These are phyloP conservation scores for Baronia brevicornis DNA, from an alignment of 2,888 invertebrate species.

Conservation along the genomic window DNA sequence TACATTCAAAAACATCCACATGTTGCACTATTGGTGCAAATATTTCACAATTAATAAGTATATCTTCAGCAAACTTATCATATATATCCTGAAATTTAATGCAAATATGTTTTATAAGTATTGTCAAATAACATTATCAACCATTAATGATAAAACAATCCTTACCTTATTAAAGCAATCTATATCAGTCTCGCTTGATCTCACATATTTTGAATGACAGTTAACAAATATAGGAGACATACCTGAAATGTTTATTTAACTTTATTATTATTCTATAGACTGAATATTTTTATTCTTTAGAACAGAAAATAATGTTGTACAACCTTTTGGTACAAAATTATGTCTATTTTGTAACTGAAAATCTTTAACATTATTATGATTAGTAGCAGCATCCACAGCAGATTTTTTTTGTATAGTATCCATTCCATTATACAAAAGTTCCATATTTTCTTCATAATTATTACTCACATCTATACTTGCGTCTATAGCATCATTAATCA, in stretches of 20 bases:
- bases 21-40: constrained; percentile 44
- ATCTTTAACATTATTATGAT: constrained; percentile 23
- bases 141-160: background rate
- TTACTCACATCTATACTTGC: background rate
- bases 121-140: constrained; percentile 1
- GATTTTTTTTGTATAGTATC: constrained; percentile 15
- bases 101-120: background rate
- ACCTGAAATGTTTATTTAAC: constrained; percentile 33
- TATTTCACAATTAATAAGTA: constrained; percentile 62
- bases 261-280: background rate
- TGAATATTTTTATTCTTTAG: background rate
- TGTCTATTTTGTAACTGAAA: constrained; percentile 57
- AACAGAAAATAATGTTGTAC: constrained; percentile 3
- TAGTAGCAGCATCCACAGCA: constrained; percentile 10
- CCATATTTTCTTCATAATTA: constrained; percentile 5
- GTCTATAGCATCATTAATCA: background rate
- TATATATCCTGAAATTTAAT: constrained; percentile 46
- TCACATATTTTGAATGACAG: constrained; percentile 30
- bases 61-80: constrained; percentile 56
- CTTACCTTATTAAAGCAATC: constrained; percentile 56
- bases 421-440: constrained; percentile 5
- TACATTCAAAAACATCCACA: constrained; percentile 32
- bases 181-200: constrained; percentile 28
- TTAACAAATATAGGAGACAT: constrained; percentile 72
- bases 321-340: constrained; percentile 77